Base-by-base conservation (phyloP, 2,888 invertebrate genomes). In the Brachycybe producta region DNA sequence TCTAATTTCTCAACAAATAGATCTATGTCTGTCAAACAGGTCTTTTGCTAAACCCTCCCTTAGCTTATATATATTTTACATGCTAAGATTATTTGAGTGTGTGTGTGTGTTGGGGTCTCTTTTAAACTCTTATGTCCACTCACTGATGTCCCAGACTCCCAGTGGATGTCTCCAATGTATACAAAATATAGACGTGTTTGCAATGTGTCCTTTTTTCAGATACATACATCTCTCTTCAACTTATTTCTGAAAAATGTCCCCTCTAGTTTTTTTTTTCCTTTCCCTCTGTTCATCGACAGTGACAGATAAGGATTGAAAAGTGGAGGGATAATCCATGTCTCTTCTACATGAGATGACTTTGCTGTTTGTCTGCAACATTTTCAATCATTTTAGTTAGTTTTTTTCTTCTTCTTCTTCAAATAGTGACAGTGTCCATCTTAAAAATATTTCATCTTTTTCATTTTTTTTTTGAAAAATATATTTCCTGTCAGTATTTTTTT, bases 271-370 rank as follows among this genome's bases (percentile, higher is more conserved):
- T n/a, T n/a, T n/a, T n/a, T n/a, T 11, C 32, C 11, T 11, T 11
- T 32, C 15, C 28, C 17, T 43, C 43, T 43, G 28, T 30, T 30
- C 26, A 11, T 8, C 30, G 43, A 43, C 43, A 15, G 26, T 43
- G 43, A 43, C 43, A 21, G 43, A 43, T 43, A n/a, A 28, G 43
- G 17, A n/a, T 13, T 30, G 26, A 30, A 30, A 41, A 41, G 41
- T 41, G 23, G 15, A 32, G 32, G n/a, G n/a, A n/a, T 43, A 43
- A 43, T 43, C 43, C 43, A 28, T n/a, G n/a, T 30, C 30, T 43
- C 21, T n/a, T n/a, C n/a, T n/a, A n/a, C n/a, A n/a, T 43, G 43
- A 43, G 21, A 30, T 30, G 43, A 43, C 28, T 28, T 4, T 8
- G 43, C 30, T 30, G 28, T 30, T n/a, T n/a, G n/a, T n/a, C n/a